These are phyloP conservation scores for Seriola aureovittata DNA, from an alignment of 2,113 vertebrate genomes.

Conservation along the genomic window DNA sequence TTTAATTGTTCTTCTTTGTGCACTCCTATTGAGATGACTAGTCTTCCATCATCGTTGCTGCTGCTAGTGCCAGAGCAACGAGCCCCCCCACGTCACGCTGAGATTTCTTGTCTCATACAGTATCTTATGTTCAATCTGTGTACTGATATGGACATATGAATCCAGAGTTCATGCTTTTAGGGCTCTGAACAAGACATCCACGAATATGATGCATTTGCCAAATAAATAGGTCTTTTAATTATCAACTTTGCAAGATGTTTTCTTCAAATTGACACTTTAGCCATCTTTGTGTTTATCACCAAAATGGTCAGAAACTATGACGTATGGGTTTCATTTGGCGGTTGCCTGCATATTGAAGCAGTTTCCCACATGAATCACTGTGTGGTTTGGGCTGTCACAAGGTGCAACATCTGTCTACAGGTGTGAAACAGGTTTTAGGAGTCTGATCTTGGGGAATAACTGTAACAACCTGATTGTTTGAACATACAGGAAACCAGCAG, in stretches of 20 bases:
- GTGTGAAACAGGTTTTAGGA: neutral
- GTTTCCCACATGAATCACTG: slow-evolving; percentile 1
- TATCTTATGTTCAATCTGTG: neutral
- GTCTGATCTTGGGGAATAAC: neutral
- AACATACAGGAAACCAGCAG: slow-evolving; percentile 8
- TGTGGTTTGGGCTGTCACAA: neutral
- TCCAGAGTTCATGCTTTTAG: too few relatives aligned
- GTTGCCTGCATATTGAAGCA: neutral
- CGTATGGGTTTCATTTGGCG: slow-evolving; percentile 10
- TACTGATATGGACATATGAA: neutral
- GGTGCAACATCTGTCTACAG: neutral
- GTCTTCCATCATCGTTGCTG: neutral
- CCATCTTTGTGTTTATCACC: neutral
- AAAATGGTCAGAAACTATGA: neutral
- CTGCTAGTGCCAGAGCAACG: neutral
- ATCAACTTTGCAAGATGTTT: neutral
- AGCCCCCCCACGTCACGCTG: neutral
- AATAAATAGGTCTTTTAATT: neutral
- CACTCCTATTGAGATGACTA: neutral
- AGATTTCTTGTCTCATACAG: neutral
- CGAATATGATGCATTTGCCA: neutral
- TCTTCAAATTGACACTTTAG: neutral
- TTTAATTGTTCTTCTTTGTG: neutral
- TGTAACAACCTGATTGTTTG: neutral
- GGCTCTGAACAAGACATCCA: neutral